Base-by-base conservation (phyloP, 2,888 invertebrate genomes). In the Nomada fucata region DNA sequence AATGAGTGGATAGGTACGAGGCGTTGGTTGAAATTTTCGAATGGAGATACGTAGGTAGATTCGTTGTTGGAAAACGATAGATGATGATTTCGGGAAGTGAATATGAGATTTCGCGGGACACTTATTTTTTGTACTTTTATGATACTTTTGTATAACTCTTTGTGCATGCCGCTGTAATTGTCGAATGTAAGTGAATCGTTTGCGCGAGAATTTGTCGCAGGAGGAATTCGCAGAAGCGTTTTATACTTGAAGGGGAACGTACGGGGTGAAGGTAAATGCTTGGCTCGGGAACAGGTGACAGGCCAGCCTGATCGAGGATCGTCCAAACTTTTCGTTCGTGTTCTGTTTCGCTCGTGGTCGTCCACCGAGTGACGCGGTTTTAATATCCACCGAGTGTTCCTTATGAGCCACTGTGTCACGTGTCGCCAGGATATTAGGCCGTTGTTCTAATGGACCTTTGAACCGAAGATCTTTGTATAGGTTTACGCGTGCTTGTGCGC, bases 341-440 rank as follows among this genome's bases (percentile, higher is more conserved):
- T 81, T 79, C 82, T 79, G 76, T 82, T 82, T 79, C 71, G 63
- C n/a, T n/a, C 68, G 10, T 64, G 80, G 64, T 55, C 74, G 80
- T 79, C 85, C 86, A 86, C 76, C 83, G 88, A 76, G 82, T 81
- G 68, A 72, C 74, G 73, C 69, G 67, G 47, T 81, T 77, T 90
- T 91, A 91, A 91, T 91, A 91, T 88, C 89, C 90, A 84, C 90
- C 91, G 89, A 86, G 89, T 91, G 92, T 86, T 88, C 83, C 90
- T 90, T 91, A 91, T 90, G 91, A 90, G 84, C 87, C 79, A 55
- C 76, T 74, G 85, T 89, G 86, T 89, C 89, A 91, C 89, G 86
- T 91, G 89, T 86, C 86, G 83, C 87, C 74, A 47, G 81, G 89
- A 90, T 89, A 90, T 89, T 90, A 88, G 79, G 85, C 87, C 83